phyloP scores from a whole-genome alignment of 2,888 invertebrate species.

The Eudemis profundana region DNA sequence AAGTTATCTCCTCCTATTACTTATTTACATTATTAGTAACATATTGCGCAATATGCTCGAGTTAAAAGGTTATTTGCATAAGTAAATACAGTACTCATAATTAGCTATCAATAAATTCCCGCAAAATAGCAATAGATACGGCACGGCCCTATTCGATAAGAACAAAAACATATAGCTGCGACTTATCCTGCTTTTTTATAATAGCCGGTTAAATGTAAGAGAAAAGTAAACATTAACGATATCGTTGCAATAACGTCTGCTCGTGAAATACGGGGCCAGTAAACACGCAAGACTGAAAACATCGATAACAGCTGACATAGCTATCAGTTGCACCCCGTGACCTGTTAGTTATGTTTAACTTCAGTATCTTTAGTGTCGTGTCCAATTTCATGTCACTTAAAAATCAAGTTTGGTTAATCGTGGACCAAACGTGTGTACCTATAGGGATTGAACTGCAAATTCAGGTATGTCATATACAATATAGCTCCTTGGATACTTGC shows the following conservation, averaged over 20 bases:
- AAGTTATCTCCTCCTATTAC: too few species aligned
- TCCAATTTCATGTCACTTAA: slow-evolving; percentile 13
- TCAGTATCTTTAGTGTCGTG: slow-evolving; percentile 17
- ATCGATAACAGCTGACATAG: slow-evolving; percentile 27
- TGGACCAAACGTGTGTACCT: not conserved
- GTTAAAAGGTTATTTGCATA: too few species aligned
- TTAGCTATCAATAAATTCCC: too few species aligned
- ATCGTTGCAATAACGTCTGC: not conserved
- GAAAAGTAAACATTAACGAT: not conserved
- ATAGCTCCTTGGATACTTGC: too few species aligned
- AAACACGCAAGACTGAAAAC: slow-evolving; percentile 9
- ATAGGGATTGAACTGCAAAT: not conserved
- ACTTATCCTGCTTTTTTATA: not conserved
- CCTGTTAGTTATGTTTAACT: slow-evolving; percentile 23
- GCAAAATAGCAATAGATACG: too few species aligned
- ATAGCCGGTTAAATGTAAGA: not conserved
- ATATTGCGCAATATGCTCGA: too few species aligned
- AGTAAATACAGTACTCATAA: too few species aligned
- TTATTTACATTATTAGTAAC: too few species aligned
- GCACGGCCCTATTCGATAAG: too few species aligned
- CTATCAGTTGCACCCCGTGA: slow-evolving; percentile 28
- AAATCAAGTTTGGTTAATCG: not conserved
- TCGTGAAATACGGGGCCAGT: not conserved
- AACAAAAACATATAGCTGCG: too few species aligned
- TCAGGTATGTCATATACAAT: not conserved